Percentiles rank a stretch among this genome's conserved stretches.
Conservation (phyloP, 2,888 invertebrate species). For the Cheilosia urbana region DNA sequence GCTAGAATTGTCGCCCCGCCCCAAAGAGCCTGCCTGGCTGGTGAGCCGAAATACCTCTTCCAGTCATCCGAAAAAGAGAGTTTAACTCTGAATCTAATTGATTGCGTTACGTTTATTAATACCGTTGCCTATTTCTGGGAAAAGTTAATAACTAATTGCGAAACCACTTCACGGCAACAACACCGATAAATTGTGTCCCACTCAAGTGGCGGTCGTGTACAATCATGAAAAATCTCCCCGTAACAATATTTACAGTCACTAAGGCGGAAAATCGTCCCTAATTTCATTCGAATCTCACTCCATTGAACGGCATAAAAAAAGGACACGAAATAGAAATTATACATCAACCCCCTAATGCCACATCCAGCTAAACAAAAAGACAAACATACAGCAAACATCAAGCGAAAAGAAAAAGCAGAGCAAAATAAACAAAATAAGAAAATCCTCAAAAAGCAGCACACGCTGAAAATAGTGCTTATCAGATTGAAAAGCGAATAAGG, state of each 20-base stretch:
- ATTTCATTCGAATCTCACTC: conserved; percentile 58
- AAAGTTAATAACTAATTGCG: conserved; percentile 56
- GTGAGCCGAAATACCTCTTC: conserved; percentile 39
- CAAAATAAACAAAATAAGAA: conserved; percentile 17
- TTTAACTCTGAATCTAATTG: conserved; percentile 57
- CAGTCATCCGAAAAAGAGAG: conserved; percentile 54
- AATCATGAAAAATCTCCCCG: conserved; percentile 42
- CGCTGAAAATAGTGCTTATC: conserved; percentile 35
- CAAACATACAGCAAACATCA: conserved; percentile 54
- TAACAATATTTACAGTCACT: conserved; percentile 68
- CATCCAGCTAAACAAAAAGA: conserved; percentile 18
- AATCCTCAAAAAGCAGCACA: conserved; percentile 33
- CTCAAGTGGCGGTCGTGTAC: not conserved
- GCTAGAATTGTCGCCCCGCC: conserved; percentile 30
- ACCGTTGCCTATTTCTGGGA: not conserved
- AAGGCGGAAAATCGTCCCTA: conserved; percentile 70
- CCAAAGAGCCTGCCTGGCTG: conserved; percentile 28
- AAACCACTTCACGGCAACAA: not conserved
- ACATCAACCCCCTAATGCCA: conserved; percentile 45
- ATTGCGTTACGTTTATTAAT: conserved; percentile 44
- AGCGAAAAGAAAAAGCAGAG: conserved; percentile 57
- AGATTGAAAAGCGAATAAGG: conserved; percentile 42
- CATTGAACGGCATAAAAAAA: conserved; percentile 18
- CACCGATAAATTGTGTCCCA: conserved; percentile 29
- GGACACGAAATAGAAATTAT: conserved; percentile 40